These are phyloP conservation scores for Magallana angulata DNA, from an alignment of 1,140 invertebrate genomes.

Conservation along the genomic window DNA sequence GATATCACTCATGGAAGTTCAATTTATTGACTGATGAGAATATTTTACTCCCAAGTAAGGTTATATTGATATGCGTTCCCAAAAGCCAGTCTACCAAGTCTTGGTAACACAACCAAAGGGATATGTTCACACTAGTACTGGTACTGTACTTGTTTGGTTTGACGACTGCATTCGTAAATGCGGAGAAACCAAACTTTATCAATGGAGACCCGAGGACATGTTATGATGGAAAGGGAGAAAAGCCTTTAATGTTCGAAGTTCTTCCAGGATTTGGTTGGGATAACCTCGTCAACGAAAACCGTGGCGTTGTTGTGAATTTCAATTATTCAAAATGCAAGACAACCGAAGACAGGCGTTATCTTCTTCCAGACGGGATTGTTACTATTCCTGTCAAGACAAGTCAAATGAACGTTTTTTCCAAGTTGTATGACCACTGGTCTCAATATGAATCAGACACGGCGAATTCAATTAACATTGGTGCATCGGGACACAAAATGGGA, in stretches of 20 bases:
- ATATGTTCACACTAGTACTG: no score
- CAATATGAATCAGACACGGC: slow-evolving; percentile 70
- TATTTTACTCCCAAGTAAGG: no score
- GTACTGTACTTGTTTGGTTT: no score
- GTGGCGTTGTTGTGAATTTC: slow-evolving; percentile 52
- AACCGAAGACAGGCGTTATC: slow-evolving; percentile 65
- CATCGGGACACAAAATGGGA: slow-evolving; percentile 46
- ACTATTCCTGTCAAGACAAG: slow-evolving; percentile 64
- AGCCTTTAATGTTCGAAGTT: slow-evolving; percentile 53
- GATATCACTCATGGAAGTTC: no score
- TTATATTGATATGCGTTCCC: no score
- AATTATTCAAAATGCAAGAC: slow-evolving; percentile 64
- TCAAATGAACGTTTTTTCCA: slow-evolving; percentile 62
- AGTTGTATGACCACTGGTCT: slow-evolving; percentile 66
- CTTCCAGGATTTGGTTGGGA: slow-evolving; percentile 71
- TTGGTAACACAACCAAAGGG: no score
- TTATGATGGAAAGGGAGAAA: background rate
- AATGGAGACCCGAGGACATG: no score
- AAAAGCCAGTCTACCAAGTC: no score
- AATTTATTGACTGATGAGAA: no score
- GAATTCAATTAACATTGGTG: slow-evolving; percentile 64
- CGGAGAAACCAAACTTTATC: no score
- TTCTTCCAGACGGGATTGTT: slow-evolving; percentile 65
- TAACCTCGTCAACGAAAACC: slow-evolving; percentile 68
- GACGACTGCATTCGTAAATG: no score